Percentiles rank a stretch among this genome's conserved stretches.
phyloP scores from a whole-genome alignment of 2,888 invertebrate species.

The Cephus spinipes region DNA sequence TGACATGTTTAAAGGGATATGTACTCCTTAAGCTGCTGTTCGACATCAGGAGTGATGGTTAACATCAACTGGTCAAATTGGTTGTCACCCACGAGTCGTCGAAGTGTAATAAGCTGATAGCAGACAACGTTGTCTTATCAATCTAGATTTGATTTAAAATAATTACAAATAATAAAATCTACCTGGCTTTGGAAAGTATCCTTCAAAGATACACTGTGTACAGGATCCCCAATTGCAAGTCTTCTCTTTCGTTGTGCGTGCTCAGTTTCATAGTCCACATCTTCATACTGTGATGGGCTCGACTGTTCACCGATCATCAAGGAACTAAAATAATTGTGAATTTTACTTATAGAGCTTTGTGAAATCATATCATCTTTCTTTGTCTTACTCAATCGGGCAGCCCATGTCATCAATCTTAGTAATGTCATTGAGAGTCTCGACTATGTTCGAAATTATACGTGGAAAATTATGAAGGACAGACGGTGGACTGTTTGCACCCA shows the following conservation, averaged over 20 bases:
- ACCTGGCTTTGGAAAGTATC: conserved; percentile 81
- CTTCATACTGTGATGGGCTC: conserved; percentile 67
- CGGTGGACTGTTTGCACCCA: conserved; percentile 77
- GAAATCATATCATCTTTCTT: background rate
- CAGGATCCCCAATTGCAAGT: conserved; percentile 80
- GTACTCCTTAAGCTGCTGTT: conserved; percentile 78
- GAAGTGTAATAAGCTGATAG: conserved; percentile 76
- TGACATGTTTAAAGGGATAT: conserved; percentile 62
- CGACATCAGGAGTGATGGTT: conserved; percentile 78
- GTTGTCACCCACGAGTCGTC: conserved; percentile 79
- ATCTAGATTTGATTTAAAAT: background rate
- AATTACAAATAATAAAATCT: conserved; percentile 33
- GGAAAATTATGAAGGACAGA: conserved; percentile 78
- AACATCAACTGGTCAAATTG: conserved; percentile 81
- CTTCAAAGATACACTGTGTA: conserved; percentile 81
- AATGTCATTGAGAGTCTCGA: conserved; percentile 84
- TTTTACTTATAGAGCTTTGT: background rate
- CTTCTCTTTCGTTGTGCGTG: conserved; percentile 81
- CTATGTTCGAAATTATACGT: conserved; percentile 78
- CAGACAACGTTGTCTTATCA: conserved; percentile 3
- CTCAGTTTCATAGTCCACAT: conserved; percentile 74
- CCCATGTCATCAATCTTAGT: conserved; percentile 78
- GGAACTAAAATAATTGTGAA: conserved; percentile 54
- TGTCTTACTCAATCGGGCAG: conserved; percentile 72
- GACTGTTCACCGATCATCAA: conserved; percentile 65